Percentiles rank a stretch among this genome's conserved stretches.
Evolutionary conservation across 2,888 invertebrate species (phyloP).

Genomic region (Agriopis aurantiaria): DNA sequence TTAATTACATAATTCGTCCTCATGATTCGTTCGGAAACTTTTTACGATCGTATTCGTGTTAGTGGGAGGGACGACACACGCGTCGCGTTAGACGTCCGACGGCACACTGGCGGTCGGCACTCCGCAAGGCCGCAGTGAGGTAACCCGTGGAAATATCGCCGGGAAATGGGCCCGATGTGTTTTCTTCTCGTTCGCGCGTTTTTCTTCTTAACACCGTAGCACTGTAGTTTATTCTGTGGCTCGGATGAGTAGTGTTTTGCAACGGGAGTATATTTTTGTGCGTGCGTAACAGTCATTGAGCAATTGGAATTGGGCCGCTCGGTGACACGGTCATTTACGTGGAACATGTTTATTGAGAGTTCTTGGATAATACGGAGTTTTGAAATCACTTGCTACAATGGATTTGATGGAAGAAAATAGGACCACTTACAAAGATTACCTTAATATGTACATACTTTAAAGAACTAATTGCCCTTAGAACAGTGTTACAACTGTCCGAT

Average conservation of each 20-base stretch:
- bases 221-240: constrained; percentile 38
- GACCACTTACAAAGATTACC: neutral
- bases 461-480: too few relatives aligned
- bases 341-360: constrained; percentile 25
- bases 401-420: neutral
- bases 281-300: constrained; percentile 48
- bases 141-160: constrained; percentile 65
- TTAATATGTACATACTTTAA: too few relatives aligned
- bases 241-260: constrained; percentile 39
- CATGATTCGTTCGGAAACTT: constrained; percentile 79
- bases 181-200: constrained; percentile 54
- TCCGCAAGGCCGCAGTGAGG: constrained; percentile 65
- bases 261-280: constrained; percentile 50
- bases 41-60: constrained; percentile 71
- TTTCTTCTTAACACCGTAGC: constrained; percentile 58
- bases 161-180: constrained; percentile 53
- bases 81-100: constrained; percentile 59
- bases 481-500: neutral
- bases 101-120: constrained; percentile 57
- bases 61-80: constrained; percentile 52
- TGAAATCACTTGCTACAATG: neutral
- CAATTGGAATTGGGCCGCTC: constrained; percentile 21
- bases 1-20: constrained; percentile 76
- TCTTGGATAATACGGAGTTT: constrained; percentile 3
- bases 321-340: constrained; percentile 38